These are phyloP conservation scores for Ephialtes manifestator DNA, from an alignment of 2,888 invertebrate species.

Conservation along the genomic window DNA sequence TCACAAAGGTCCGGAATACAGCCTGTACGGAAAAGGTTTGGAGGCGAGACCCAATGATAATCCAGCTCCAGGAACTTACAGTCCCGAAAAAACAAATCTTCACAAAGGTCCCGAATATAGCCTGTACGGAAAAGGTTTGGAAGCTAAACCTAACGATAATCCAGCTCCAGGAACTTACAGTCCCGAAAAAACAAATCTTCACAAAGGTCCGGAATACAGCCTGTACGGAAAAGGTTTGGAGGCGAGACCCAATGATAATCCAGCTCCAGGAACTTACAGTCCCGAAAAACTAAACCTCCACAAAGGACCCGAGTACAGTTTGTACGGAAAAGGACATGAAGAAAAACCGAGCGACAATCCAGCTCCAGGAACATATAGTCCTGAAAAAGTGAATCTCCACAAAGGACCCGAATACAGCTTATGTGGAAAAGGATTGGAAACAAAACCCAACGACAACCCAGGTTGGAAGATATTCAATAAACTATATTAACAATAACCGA, in stretches of 20 bases:
- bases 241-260: conserved; percentile 87
- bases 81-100: conserved; percentile 53
- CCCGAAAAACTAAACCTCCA: conserved; percentile 87
- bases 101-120: conserved; percentile 74
- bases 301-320: conserved; percentile 87
- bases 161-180: conserved; percentile 69
- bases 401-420: conserved; percentile 53
- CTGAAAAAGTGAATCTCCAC: conserved; percentile 43
- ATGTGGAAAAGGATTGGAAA: conserved; percentile 40
- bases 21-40: conserved; percentile 43
- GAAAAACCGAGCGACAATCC: conserved; percentile 76
- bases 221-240: conserved; percentile 80
- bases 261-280: conserved; percentile 87
- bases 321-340: conserved; percentile 86
- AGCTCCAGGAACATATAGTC: conserved; percentile 43
- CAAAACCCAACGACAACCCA: conserved; percentile 67
- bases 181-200: conserved; percentile 50
- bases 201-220: conserved; percentile 52
- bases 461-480: conserved; percentile 67
- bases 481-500: conserved; percentile 9
- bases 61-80: conserved; percentile 58
- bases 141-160: conserved; percentile 71
- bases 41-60: conserved; percentile 31
- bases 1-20: conserved; percentile 31
- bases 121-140: conserved; percentile 73